A percentile compares a stretch with the other conserved stretches of the same genome.
Conservation (phyloP, 2,888 invertebrate genomes). For the Mythimna impura region DNA sequence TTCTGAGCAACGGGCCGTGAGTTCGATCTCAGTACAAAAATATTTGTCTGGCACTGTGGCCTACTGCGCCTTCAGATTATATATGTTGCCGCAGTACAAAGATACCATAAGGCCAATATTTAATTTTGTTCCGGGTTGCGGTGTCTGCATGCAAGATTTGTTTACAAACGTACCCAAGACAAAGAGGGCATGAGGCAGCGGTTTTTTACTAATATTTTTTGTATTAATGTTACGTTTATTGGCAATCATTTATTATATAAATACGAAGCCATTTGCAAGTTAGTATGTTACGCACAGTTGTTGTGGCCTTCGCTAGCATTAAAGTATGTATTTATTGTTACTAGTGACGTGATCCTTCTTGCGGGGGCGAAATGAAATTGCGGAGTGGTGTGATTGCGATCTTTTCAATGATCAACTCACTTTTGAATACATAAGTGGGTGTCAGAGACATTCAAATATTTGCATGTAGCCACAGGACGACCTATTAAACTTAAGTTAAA, state of each 20-base stretch:
- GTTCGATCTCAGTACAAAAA: slow-evolving; percentile 27
- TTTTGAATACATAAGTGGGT: slow-evolving; percentile 75
- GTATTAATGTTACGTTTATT: slow-evolving; percentile 41
- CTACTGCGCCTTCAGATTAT: slow-evolving; percentile 44
- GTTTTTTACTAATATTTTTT: slow-evolving; percentile 20
- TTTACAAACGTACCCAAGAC: slow-evolving; percentile 28
- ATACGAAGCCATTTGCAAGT: slow-evolving; percentile 43
- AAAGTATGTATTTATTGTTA: slow-evolving; percentile 72
- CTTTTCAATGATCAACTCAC: slow-evolving; percentile 81
- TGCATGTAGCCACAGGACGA: slow-evolving; percentile 58
- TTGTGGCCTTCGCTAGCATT: slow-evolving; percentile 69
- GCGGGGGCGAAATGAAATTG: slow-evolving; percentile 87
- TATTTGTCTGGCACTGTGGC: slow-evolving; percentile 36
- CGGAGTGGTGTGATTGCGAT: slow-evolving; percentile 78
- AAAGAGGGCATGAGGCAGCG: slow-evolving; percentile 20
- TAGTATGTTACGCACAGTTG: slow-evolving; percentile 58
- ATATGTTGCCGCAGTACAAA: slow-evolving; percentile 20
- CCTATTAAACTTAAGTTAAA: slow-evolving; percentile 27
- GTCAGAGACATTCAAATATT: slow-evolving; percentile 69
- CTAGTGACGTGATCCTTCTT: slow-evolving; percentile 77
- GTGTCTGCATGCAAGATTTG: slow-evolving; percentile 30
- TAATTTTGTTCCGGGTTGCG: slow-evolving; percentile 45
- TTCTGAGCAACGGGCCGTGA: neutral
- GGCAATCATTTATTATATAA: slow-evolving; percentile 29
- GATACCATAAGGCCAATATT: slow-evolving; percentile 28